phyloP scores from a whole-genome alignment of 92 coral and sea anemone genomes.

The Zoanthus gigantus region DNA sequence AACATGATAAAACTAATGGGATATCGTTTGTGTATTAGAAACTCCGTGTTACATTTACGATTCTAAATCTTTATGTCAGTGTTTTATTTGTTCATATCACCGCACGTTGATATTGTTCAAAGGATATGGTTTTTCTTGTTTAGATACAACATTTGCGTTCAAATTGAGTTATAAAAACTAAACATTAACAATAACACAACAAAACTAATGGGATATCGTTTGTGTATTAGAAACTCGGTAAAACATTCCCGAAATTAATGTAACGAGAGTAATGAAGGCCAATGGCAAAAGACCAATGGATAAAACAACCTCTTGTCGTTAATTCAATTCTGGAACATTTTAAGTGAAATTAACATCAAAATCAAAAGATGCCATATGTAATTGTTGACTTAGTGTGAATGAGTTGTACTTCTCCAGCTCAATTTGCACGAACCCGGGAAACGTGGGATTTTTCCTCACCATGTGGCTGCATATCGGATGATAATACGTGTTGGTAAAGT shows the following conservation, averaged over 20 bases:
- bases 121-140: not conserved
- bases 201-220: not conserved
- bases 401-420: slow-evolving; percentile 18
- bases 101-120: not conserved
- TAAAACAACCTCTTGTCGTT: not conserved
- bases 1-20: not conserved
- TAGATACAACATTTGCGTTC: not conserved
- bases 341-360: slow-evolving; percentile 19
- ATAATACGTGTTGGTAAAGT: slow-evolving; percentile 61
- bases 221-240: not conserved
- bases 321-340: not conserved
- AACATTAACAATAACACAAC: not conserved
- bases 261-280: not conserved
- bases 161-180: not conserved
- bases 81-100: not conserved
- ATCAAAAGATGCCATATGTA: slow-evolving; percentile 23
- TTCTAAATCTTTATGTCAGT: not conserved
- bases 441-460: slow-evolving; percentile 64
- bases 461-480: slow-evolving; percentile 62
- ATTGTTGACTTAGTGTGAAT: slow-evolving; percentile 7
- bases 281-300: slow-evolving; percentile 1
- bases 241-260: not conserved
- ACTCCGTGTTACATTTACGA: not conserved
- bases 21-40: too few species aligned
- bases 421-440: slow-evolving; percentile 48